These are phyloP conservation scores for Benthosema pterotum DNA, from an alignment of 2,797 vertebrate species.

Conservation along the genomic window DNA sequence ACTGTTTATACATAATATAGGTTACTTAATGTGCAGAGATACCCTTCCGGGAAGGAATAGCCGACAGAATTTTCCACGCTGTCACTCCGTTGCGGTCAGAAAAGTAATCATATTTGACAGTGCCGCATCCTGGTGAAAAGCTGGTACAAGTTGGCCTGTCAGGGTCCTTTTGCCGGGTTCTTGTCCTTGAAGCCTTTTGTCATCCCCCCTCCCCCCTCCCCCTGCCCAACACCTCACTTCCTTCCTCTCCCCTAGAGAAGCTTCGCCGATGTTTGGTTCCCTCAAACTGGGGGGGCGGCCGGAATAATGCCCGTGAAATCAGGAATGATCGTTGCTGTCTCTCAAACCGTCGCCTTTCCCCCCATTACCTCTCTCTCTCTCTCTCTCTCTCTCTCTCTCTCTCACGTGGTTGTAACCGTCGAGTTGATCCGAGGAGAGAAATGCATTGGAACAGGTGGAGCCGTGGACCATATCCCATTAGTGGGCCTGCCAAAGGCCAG, in stretches of 20 bases:
- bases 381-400: no score
- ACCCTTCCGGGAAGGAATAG: slow-evolving; percentile 63
- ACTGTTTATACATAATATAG: slow-evolving; percentile 66
- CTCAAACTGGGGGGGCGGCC: slow-evolving; percentile 55
- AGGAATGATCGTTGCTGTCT: slow-evolving; percentile 67
- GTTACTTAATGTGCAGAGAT: slow-evolving; percentile 71
- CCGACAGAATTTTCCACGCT: slow-evolving; percentile 68
- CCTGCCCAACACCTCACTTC: slow-evolving; percentile 48
- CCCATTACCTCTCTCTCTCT: slow-evolving; percentile 62
- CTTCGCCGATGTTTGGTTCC: slow-evolving; percentile 62
- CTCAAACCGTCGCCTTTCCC: slow-evolving; percentile 63
- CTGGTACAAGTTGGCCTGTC: slow-evolving; percentile 64
- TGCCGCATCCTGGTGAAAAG: slow-evolving; percentile 65
- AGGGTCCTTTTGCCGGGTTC: slow-evolving; percentile 57
- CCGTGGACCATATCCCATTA: slow-evolving; percentile 78
- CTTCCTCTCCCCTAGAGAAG: slow-evolving; percentile 10
- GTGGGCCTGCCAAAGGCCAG: slow-evolving; percentile 68
- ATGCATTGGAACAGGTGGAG: slow-evolving; percentile 76
- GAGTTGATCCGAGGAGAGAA: slow-evolving; percentile 67
- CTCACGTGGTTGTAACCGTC: slow-evolving; percentile 57
- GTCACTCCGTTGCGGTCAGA: slow-evolving; percentile 64
- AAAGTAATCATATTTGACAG: slow-evolving; percentile 72
- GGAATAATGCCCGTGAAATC: slow-evolving; percentile 71
- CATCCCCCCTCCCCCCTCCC: no score
- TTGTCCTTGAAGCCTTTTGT: slow-evolving; percentile 68